These are phyloP conservation scores for Listrodromus nycthemerus DNA, from an alignment of 2,888 invertebrate genomes.

Conservation along the genomic window DNA sequence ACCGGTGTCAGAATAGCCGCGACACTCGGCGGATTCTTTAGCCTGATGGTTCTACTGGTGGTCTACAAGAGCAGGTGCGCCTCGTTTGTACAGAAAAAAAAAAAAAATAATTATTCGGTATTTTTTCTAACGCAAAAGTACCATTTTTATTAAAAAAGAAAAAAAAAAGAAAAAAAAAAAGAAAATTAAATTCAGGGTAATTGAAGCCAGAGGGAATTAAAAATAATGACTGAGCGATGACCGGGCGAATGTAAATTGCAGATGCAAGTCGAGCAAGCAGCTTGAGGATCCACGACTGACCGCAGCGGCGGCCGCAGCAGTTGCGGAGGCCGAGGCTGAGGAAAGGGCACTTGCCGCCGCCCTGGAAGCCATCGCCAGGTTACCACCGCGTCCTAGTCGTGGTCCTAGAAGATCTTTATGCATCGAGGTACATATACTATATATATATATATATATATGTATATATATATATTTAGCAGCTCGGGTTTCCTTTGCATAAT, in stretches of 20 bases:
- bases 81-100: background rate
- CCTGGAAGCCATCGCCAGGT: slow-evolving; percentile 88
- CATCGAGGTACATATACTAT: slow-evolving; percentile 85
- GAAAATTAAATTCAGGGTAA: background rate
- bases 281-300: slow-evolving; percentile 90
- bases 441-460: background rate
- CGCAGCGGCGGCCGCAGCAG: slow-evolving; percentile 90
- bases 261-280: slow-evolving; percentile 85
- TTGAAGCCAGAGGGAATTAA: background rate
- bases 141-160: background rate
- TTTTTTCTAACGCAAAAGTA: too few species aligned
- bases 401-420: slow-evolving; percentile 88
- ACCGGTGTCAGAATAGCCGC: slow-evolving; percentile 96
- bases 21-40: slow-evolving; percentile 96
- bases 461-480: background rate
- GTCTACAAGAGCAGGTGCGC: slow-evolving; percentile 92
- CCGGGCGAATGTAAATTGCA: slow-evolving; percentile 65
- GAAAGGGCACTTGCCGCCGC: slow-evolving; percentile 91
- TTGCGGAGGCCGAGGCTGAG: slow-evolving; percentile 90
- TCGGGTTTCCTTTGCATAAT: background rate
- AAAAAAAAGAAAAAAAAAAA: background rate
- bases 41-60: slow-evolving; percentile 95
- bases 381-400: slow-evolving; percentile 84
- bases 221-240: slow-evolving; percentile 31
- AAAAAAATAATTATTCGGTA: background rate